Evolutionary conservation across 2,888 invertebrate genomes (phyloP), one percentile per base, ranked within the genome.

Genomic region (Ypsolopha sequella): DNA sequence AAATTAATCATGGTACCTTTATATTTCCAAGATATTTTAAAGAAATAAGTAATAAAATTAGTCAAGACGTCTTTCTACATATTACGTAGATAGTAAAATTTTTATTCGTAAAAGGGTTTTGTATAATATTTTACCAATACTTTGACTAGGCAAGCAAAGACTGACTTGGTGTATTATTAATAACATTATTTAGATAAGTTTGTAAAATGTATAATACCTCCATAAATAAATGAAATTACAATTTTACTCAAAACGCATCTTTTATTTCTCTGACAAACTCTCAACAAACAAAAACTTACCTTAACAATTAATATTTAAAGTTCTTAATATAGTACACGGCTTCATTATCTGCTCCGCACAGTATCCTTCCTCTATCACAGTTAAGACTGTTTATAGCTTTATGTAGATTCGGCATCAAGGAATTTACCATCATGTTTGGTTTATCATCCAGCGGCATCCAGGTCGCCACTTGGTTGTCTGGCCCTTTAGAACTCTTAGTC

Each of bases 331-430:
- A 85, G 77, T 95, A 96, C 60, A 97, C 82, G 34, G 96, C 96
- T 85, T 97, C 97, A 71, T 94, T 94, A 67, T 97, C 96, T 58
- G 94, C 92, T 1, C 95, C 95, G 75, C 94, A 95, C 36, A 97
- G 74, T 48, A 96, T 84, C 57, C 90, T 91, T 46, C 91, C 90
- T 59, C 90, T 90, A 61, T 91, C 90, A 51, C 96, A 89, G 78
- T 96, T 94, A 48, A 97, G 82, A 33, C 92, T 91, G 70, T 97
- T 97, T 41, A 97, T 90, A 0, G 96, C 88, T 65, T 95, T 92
- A 56, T 92, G 91, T 59, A 95, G 84, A 11, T 90, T 88, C 0
- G 91, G 89, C 80, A 96, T 91, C 3, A 97, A 71, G 0, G 93
- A 91, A 48, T 90, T 91, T 0, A 94, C 91, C 64, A 92, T 90